These are phyloP conservation scores for Muschampia plurimacula DNA, from an alignment of 2,888 invertebrate species.

Conservation along the genomic window DNA sequence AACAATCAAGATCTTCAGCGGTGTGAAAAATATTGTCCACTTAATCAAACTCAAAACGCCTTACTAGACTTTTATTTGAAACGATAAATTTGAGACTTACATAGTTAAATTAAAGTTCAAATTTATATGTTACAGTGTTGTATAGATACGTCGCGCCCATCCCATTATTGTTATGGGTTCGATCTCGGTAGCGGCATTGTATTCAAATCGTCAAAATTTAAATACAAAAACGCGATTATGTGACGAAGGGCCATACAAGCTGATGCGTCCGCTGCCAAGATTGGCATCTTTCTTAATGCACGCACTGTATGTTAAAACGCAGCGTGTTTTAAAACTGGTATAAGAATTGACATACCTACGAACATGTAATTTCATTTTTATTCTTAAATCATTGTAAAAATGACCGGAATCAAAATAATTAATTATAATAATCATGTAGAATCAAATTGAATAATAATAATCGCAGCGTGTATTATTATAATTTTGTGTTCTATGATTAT, in stretches of 20 bases:
- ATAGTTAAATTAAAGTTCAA: neutral
- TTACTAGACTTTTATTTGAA: neutral
- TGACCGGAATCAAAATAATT: too few species aligned
- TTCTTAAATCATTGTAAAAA: too few species aligned
- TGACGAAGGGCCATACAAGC: slow-evolving; percentile 76
- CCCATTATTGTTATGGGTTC: slow-evolving; percentile 67
- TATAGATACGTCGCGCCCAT: slow-evolving; percentile 63
- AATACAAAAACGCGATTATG: slow-evolving; percentile 85
- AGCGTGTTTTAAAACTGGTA: slow-evolving; percentile 41
- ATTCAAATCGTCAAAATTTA: slow-evolving; percentile 82
- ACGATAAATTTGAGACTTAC: neutral
- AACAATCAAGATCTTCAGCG: slow-evolving; percentile 63
- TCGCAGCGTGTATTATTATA: too few species aligned
- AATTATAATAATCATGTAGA: too few species aligned
- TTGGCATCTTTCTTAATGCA: slow-evolving; percentile 66
- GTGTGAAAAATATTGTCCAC: slow-evolving; percentile 62
- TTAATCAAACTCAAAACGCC: slow-evolving; percentile 18
- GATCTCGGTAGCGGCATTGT: slow-evolving; percentile 82
- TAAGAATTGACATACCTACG: too few species aligned
- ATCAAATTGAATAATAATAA: too few species aligned
- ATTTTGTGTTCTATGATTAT: too few species aligned
- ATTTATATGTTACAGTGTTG: slow-evolving; percentile 3
- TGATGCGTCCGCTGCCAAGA: slow-evolving; percentile 67
- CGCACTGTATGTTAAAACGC: slow-evolving; percentile 58
- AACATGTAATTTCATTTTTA: too few species aligned